These are phyloP conservation scores for Dermatophagoides farinae DNA, from an alignment of 1,140 invertebrate genomes.

Conservation along the genomic window DNA sequence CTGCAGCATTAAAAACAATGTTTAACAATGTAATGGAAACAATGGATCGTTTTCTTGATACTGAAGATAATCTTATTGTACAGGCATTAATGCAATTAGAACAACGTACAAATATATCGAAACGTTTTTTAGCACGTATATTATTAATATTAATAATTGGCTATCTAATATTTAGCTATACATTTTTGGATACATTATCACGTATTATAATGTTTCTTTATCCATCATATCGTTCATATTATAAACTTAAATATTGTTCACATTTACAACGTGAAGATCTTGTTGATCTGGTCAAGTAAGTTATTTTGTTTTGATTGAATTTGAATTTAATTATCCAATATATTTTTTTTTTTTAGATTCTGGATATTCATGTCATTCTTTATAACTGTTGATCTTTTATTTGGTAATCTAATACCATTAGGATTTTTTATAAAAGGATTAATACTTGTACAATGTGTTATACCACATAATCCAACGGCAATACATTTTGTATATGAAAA, in stretches of 20 bases:
- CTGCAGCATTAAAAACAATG: background rate
- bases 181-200: background rate
- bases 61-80: background rate
- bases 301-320: background rate
- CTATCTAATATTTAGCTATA: background rate
- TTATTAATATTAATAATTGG: background rate
- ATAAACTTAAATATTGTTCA: background rate
- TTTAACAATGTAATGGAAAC: background rate
- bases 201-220: background rate
- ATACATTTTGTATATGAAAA: background rate
- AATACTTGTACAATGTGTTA: background rate
- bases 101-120: background rate
- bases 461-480: background rate
- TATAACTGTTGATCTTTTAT: background rate
- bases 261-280: background rate
- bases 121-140: background rate
- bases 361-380: conserved; percentile 3
- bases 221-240: background rate
- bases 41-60: conserved; percentile 10
- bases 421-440: background rate
- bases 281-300: background rate
- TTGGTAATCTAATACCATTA: background rate
- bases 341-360: background rate
- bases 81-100: background rate
- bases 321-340: too few species aligned